Base-by-base conservation (phyloP, 2,888 invertebrate species). In the Macrostomum cliftonense region DNA sequence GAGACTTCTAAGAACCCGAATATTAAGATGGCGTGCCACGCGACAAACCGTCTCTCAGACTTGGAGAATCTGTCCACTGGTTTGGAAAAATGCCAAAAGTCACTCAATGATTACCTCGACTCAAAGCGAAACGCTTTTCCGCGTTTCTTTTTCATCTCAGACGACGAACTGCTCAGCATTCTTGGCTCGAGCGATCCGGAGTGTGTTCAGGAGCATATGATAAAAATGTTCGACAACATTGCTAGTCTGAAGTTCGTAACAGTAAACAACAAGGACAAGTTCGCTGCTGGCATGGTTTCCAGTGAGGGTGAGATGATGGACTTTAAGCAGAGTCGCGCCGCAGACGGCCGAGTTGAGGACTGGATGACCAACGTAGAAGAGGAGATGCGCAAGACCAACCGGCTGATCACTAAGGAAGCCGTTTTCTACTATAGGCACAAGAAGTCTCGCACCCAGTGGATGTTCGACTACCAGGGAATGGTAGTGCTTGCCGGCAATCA, bases 221-320 rank as follows among this genome's bases (percentile, higher is more conserved):
- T 86, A 48, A 89, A 89, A 79, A 88, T 89, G 85, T 89, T 84
- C 67, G 87, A 88, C 68, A 88, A 88, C 62, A 79, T 89, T 36
- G 79, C 80, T 57, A 76, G 80, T 16, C 72, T 89, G 53, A 75
- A 78, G 36, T 74, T 88, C 56, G 75, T 74, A 20, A 75, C 77
- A 40, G 80, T 82, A 59, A 75, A 76, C 13, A 79, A 79, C 46
- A 78, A 79, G 42, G 75, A 78, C 40, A 76, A 77, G 0, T 74
- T 79, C 12, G 84, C 81, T 1, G 77, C 77, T 7, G 86, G 83
- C 43, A 82, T 89, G 80, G 77, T 86, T 55, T 88, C 88, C 0
- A 78, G 79, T 49, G 89, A 89, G 72, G 79, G 79, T 42, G 89
- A 89, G 76, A 68, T 76, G 45, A 82, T 89, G 84, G 80, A 82